A percentile compares a stretch with the other conserved stretches of the same genome.
These are phyloP conservation scores for Athene noctua DNA, from an alignment of 2,113 vertebrate species.

Conservation along the genomic window DNA sequence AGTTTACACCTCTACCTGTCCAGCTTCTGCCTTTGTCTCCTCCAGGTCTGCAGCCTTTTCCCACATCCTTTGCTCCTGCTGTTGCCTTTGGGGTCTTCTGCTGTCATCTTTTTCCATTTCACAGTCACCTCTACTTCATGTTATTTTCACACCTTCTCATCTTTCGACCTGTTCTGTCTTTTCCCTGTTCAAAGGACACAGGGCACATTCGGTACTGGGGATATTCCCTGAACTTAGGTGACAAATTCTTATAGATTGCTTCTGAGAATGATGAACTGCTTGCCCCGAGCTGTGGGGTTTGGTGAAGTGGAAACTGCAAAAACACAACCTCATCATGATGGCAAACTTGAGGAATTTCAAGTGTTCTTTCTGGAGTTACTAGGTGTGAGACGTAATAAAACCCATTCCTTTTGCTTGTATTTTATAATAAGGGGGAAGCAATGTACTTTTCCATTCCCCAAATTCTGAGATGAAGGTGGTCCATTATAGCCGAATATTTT, in stretches of 20 bases:
- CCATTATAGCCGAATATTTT: not conserved
- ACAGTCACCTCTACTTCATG: rapidly evolving
- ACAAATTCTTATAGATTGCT: not conserved
- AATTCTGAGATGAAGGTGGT: not conserved
- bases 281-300: not conserved
- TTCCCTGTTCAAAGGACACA: not conserved
- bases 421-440: not conserved
- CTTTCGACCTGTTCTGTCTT: not conserved
- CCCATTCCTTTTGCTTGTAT: not conserved
- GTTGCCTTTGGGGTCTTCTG: not conserved
- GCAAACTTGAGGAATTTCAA: not conserved
- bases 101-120: not conserved
- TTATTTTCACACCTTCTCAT: not conserved
- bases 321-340: not conserved
- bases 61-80: not conserved
- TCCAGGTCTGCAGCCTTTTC: not conserved
- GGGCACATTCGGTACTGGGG: not conserved
- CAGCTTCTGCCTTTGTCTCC: not conserved
- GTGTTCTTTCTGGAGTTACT: not conserved
- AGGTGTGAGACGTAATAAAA: not conserved
- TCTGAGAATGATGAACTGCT: not conserved
- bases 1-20: not conserved
- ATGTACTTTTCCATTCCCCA: not conserved
- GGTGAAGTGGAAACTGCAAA: not conserved
- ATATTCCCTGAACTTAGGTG: not conserved